Base-by-base conservation (phyloP, 2,888 invertebrate species). In the Drosophila kokeensis region DNA sequence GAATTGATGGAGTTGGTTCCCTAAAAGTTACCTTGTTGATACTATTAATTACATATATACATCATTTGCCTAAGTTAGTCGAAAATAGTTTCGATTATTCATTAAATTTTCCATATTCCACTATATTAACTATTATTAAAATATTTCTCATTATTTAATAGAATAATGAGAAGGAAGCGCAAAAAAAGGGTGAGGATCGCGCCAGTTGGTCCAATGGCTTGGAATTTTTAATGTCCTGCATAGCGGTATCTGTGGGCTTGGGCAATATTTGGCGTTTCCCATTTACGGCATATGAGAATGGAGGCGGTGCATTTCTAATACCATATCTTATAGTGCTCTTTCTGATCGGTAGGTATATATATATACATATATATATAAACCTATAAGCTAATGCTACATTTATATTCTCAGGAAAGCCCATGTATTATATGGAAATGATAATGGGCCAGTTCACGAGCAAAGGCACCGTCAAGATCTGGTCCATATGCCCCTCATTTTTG, bases 381-480 rank as follows among this genome's bases (percentile, higher is more conserved):
- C 4, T 38, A n/a, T n/a, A 40, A 10, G 52, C 8, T 48, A 7
- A n/a, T n/a, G 13, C 15, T 18, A 5, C 0, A n/a, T 29, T 24
- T 27, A 10, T 2, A 27, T 30, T 30, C 21, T 2, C 94, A 69
- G 97, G 97, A 57, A 95, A 96, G 82, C 97, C 97, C 0, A 95
- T 98, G 94, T 97, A 98, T 92, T 97, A 96, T 90, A 93, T 98
- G 90, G 98, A 98, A 93, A 96, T 97, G 94, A 94, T 95, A 2
- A 91, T 98, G 13, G 98, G 98, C 15, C 98, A 98, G 92, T 98
- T 97, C 90, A 95, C 96, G 65, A 96, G 96, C 65, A 95, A 95
- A 87, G 97, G 97, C 62, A 96, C 96, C 13, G 95, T 97, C 1
- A 96, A 95, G 91, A 94, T 97, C 15, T 95, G 95, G 95, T 90